phyloP scores from a whole-genome alignment of 2,797 vertebrate genomes.

The Danio jaintianensis region DNA sequence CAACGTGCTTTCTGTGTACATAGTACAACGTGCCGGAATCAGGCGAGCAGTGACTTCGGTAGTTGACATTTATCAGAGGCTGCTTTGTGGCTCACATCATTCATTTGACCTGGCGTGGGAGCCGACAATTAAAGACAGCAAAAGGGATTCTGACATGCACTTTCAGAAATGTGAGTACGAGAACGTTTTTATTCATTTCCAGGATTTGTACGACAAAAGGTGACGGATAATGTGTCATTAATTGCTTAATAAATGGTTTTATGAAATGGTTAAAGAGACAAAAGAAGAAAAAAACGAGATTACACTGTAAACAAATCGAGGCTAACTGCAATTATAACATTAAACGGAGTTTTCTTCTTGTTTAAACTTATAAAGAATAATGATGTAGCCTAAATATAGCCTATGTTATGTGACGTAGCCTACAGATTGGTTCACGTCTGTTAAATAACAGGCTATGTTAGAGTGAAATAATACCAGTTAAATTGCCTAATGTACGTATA shows the following conservation, averaged over 20 bases:
- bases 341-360: no score
- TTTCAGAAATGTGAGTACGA: constrained; percentile 83
- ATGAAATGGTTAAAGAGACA: not conserved
- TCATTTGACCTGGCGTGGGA: constrained; percentile 44
- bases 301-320: no score
- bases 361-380: no score
- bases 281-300: not conserved
- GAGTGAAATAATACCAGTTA: no score
- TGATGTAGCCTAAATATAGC: no score
- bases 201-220: not conserved
- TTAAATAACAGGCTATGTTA: no score
- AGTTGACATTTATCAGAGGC: constrained; percentile 27
- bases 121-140: constrained; percentile 68
- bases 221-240: not conserved
- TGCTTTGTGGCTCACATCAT: constrained; percentile 3
- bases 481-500: no score
- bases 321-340: no score
- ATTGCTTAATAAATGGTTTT: not conserved
- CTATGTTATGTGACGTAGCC: no score
- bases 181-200: not conserved
- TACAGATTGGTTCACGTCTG: no score
- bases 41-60: not conserved
- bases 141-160: constrained; percentile 83
- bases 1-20: constrained; percentile 41
- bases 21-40: constrained; percentile 24